Percentiles rank a stretch among this genome's conserved stretches.
Conservation (phyloP, 2,888 invertebrate species). For the Timema cristinae region DNA sequence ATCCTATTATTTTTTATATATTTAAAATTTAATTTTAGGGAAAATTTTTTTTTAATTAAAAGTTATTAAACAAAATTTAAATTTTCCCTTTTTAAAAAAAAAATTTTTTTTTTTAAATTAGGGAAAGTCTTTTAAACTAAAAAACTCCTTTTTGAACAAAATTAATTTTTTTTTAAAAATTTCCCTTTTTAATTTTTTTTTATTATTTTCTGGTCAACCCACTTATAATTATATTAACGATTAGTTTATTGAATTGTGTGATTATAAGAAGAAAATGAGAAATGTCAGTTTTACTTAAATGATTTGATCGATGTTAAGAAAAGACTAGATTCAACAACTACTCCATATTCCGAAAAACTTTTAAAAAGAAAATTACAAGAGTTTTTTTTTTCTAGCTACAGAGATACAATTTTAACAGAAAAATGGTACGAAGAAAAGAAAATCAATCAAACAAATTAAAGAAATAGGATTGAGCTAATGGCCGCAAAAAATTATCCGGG, state of each 20-base stretch:
- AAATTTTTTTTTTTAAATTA: no score
- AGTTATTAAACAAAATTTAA: no score
- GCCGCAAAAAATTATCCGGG: slow-evolving; percentile 1
- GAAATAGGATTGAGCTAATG: not conserved
- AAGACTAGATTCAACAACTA: not conserved
- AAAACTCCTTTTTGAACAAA: no score
- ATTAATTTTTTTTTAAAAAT: no score
- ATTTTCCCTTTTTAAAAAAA: no score
- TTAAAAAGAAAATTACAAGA: not conserved
- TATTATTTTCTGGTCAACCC: no score
- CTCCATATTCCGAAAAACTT: not conserved
- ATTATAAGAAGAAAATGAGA: not conserved
- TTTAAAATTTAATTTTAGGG: no score
- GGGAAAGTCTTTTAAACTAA: no score
- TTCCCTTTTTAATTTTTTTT: no score
- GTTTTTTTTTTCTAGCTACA: not conserved
- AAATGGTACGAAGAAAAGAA: not conserved
- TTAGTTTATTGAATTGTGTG: not conserved
- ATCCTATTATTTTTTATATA: no score
- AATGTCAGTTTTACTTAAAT: slow-evolving; percentile 5
- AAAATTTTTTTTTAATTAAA: no score
- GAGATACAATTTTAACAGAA: not conserved
- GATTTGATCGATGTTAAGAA: not conserved
- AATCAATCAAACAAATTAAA: not conserved
- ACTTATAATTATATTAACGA: not conserved